Evolutionary conservation across 2,888 invertebrate species (phyloP).

Genomic region (Drosophila bunnanda): DNA sequence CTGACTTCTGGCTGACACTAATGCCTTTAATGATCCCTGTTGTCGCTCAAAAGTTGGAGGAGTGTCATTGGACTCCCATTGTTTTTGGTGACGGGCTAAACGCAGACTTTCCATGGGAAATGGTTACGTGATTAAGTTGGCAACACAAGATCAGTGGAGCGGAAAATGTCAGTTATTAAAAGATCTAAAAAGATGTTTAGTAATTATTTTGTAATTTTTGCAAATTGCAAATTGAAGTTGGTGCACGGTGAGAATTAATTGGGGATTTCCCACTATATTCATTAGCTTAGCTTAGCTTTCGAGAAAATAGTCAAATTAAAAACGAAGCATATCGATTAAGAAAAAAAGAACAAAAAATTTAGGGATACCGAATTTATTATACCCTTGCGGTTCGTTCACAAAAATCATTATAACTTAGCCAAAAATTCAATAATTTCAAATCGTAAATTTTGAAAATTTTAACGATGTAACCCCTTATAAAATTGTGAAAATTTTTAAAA

Average conservation of each 20-base stretch:
- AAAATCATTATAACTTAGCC: too few species aligned
- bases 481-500: too few species aligned
- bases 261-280: too few species aligned
- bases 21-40: conserved; percentile 49
- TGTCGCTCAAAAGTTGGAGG: conserved; percentile 40
- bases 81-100: conserved; percentile 41
- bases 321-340: too few species aligned
- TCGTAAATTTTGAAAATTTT: too few species aligned
- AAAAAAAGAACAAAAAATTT: too few species aligned
- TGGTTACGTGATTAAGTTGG: conserved; percentile 20
- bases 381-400: too few species aligned
- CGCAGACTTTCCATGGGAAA: conserved; percentile 25
- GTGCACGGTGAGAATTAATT: not conserved
- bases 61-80: conserved; percentile 43
- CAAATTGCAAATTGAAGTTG: conserved; percentile 4
- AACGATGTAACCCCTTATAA: too few species aligned
- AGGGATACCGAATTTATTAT: too few species aligned
- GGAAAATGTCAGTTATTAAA: conserved; percentile 23
- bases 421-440: too few species aligned
- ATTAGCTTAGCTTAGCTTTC: too few species aligned
- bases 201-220: conserved; percentile 4
- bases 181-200: not conserved
- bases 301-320: too few species aligned
- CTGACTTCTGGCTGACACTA: conserved; percentile 45
- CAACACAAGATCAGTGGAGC: conserved; percentile 12